Evolutionary conservation across 2,888 invertebrate genomes (phyloP).

Genomic region (Amiota minor): DNA sequence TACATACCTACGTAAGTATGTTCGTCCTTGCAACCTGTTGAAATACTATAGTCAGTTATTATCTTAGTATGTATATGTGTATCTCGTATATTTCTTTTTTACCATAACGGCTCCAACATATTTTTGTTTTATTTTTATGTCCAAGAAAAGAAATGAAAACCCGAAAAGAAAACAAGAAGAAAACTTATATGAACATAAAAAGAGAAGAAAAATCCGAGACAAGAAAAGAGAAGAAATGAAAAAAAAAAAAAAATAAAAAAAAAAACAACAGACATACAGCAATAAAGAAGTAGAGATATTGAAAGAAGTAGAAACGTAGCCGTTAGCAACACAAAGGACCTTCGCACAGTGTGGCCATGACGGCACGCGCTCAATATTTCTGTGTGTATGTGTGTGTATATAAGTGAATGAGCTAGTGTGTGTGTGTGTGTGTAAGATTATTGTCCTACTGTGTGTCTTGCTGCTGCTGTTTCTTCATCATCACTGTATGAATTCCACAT

Average conservation of each 20-base stretch:
- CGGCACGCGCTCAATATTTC: not conserved
- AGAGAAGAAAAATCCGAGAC: not conserved
- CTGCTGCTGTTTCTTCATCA: not conserved
- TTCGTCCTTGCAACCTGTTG: slow-evolving; percentile 22
- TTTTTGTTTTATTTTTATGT: not conserved
- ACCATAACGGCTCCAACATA: too few relatives aligned
- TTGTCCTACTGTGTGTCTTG: not conserved
- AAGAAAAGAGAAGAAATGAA: not conserved
- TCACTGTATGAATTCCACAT: too few relatives aligned
- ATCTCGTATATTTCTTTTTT: not conserved
- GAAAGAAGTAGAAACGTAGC: not conserved
- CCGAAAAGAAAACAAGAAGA: not conserved
- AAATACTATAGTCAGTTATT: not conserved
- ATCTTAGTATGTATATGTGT: not conserved
- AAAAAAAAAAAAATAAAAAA: not conserved
- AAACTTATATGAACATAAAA: not conserved
- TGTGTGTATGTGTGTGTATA: not conserved
- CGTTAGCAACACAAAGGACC: not conserved
- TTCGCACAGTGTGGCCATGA: not conserved
- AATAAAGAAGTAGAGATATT: not conserved
- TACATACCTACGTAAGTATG: not conserved
- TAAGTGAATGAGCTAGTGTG: not conserved
- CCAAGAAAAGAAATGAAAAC: not conserved
- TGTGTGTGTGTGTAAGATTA: not conserved
- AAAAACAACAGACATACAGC: not conserved